phyloP scores from a whole-genome alignment of 2,797 vertebrate genomes.

The Margarornis squamiger region DNA sequence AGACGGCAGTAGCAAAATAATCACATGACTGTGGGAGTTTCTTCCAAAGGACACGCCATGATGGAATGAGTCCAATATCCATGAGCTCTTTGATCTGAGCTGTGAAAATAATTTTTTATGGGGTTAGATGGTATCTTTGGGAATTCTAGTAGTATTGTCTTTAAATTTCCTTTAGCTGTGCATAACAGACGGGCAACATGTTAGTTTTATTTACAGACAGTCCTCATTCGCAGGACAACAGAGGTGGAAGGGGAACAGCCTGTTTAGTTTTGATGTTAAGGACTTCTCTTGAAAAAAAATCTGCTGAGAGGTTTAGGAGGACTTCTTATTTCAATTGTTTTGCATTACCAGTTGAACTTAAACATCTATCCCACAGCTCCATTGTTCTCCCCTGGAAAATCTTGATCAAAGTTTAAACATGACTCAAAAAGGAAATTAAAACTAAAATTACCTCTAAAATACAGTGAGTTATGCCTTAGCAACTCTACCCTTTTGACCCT shows the following conservation, averaged over 20 bases:
- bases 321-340: background rate
- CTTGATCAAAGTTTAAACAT: constrained; percentile 51
- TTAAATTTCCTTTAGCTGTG: constrained; percentile 19
- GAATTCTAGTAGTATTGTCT: constrained; percentile 17
- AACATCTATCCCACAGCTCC: background rate
- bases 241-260: background rate
- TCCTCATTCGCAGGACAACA: background rate
- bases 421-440: constrained; percentile 56
- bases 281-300: constrained; percentile 18
- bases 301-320: background rate
- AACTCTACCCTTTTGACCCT: background rate
- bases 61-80: background rate
- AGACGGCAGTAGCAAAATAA: background rate
- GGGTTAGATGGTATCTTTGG: constrained; percentile 17
- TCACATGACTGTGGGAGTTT: background rate
- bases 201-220: constrained; percentile 1
- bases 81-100: constrained; percentile 19
- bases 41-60: background rate
- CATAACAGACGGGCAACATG: background rate
- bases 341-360: constrained; percentile 17
- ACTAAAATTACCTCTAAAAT: background rate
- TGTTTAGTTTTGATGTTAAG: background rate
- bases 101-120: constrained; percentile 42
- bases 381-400: constrained; percentile 57
- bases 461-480: background rate